These are phyloP conservation scores for Bombus soroeensis DNA, from an alignment of 1,140 invertebrate species.

Conservation along the genomic window DNA sequence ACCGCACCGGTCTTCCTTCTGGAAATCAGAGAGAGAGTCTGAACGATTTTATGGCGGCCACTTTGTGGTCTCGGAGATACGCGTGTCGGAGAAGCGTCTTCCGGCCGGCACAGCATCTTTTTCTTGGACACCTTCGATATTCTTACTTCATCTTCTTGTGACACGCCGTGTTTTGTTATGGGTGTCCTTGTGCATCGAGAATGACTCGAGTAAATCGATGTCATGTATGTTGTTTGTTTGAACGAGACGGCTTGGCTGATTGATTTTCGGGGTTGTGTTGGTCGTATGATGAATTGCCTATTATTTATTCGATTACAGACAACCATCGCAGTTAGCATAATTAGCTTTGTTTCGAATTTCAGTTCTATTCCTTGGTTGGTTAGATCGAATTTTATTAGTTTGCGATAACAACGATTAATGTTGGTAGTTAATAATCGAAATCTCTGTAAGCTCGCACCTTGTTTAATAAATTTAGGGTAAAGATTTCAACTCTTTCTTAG, in stretches of 20 bases:
- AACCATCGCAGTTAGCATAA: background rate
- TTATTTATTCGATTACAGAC: background rate
- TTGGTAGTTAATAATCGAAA: no score
- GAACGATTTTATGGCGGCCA: background rate
- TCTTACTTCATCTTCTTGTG: background rate
- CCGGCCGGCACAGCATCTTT: background rate
- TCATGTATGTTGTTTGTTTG: background rate
- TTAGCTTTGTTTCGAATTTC: background rate
- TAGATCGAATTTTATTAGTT: no score
- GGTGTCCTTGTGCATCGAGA: background rate
- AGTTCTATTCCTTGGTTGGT: no score
- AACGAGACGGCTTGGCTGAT: background rate
- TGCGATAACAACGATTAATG: no score
- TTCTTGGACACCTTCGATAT: background rate
- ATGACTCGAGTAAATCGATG: background rate
- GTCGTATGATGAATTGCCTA: background rate
- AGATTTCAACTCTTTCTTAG: no score
- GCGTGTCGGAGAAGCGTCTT: constrained; percentile 4
- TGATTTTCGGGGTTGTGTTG: background rate
- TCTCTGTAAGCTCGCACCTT: no score
- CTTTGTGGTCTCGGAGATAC: background rate
- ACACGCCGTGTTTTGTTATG: background rate
- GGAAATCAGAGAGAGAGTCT: background rate
- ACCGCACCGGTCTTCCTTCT: background rate
- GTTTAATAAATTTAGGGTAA: no score